phyloP scores from a whole-genome alignment of 2,888 invertebrate species.

The Latrodectus elegans region DNA sequence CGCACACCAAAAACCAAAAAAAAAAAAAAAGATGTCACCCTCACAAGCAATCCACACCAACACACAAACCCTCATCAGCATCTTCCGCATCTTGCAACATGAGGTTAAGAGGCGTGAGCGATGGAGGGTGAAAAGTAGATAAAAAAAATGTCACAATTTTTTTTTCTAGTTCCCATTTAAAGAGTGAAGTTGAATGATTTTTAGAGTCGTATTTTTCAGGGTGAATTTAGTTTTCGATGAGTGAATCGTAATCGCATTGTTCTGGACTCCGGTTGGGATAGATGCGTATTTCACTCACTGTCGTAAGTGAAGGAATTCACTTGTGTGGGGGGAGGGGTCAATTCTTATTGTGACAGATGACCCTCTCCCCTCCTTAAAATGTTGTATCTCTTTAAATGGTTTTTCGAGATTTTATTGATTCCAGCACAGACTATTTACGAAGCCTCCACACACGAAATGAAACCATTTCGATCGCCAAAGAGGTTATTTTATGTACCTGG shows the following conservation, averaged over 20 bases:
- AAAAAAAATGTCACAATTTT: background rate
- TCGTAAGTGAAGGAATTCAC: background rate
- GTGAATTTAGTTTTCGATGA: constrained; percentile 25
- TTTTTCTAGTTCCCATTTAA: constrained; percentile 28
- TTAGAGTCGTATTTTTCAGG: constrained; percentile 13
- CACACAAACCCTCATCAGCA: constrained; percentile 5
- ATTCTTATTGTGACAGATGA: background rate
- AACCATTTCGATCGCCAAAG: no score
- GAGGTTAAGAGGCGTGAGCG: constrained; percentile 17
- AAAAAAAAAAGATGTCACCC: constrained; percentile 1
- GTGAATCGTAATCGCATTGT: constrained; percentile 60
- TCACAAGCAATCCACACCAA: constrained; percentile 2
- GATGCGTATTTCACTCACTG: background rate
- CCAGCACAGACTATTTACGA: no score
- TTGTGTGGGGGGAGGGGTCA: background rate
- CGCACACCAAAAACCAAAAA: background rate
- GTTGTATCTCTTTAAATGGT: background rate
- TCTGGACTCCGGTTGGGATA: background rate
- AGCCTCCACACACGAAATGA: no score
- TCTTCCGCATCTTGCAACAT: constrained; percentile 6
- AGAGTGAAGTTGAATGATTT: constrained; percentile 37
- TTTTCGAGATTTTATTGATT: background rate
- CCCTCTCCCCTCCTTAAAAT: background rate
- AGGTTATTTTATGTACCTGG: no score
- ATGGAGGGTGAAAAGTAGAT: background rate